Base-by-base conservation (phyloP, 2,113 vertebrate genomes). In the Lasiurus cinereus region DNA sequence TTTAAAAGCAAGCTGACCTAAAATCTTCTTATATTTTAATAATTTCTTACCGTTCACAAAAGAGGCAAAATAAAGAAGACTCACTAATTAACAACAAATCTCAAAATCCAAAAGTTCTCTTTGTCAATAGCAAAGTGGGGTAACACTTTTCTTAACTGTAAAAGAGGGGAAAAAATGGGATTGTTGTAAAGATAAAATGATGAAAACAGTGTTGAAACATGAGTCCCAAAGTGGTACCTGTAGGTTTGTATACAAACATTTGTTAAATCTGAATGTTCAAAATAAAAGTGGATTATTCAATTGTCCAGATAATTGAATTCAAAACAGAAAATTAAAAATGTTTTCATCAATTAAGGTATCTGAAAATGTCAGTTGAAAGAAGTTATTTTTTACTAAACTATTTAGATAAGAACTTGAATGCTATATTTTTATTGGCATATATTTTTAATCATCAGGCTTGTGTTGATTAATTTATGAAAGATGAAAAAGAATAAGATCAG, bases 1-100 rank as follows among this genome's bases (percentile, higher is more conserved):
- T 82, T 94, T 79, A 36, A 91, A 89, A 94, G 54, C 15, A 93
- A 84, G 11, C 48, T 84, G 59, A 90, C 31, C 21, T 76, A 50
- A 94, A 88, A 66, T 50, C 14, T 83, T 72, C 33, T 62, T 31
- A 9, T n/a, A 80, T 67, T 87, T 78, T 88, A 85, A 77, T 90
- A 3, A 74, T 85, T 94, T 91, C 27, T 67, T 77, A 64, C 19
- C 31, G 9, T 36, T 72, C 80, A 67, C 14, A 16, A 48, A 79
- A 79, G 43, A 83, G 5, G 13, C 13, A 91, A 93, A 93, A 80
- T 62, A 76, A 83, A 74, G 14, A 43, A 36, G 52, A 43, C 15
- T 91, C 59, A 46, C 27, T 59, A 33, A 77, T 87, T 80, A 24
- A 73, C 80, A 82, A 64, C 12, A 73, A 73, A 56, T 11, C 3